Base-by-base conservation (phyloP, 2,888 invertebrate genomes). In the Auanema freiburgensis region DNA sequence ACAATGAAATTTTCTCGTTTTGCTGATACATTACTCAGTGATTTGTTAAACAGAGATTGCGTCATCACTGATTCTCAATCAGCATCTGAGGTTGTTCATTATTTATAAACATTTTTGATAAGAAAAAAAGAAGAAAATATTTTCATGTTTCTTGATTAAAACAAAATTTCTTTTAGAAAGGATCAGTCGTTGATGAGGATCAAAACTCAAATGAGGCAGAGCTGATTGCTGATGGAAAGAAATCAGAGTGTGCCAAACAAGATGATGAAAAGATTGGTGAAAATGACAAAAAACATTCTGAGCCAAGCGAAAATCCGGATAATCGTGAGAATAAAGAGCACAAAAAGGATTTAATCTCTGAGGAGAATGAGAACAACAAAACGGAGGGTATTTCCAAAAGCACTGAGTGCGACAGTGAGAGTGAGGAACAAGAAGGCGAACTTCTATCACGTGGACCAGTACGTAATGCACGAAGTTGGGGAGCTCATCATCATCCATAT, bases 381-480 rank as follows among this genome's bases (percentile, higher is more conserved):
- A n/a, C n/a, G 51, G 59, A 51, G 1, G 58, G 54, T 24, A 52
- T 44, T 8, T 53, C 46, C 51, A 44, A 57, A n/a, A 57, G 46
- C 23, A n/a, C 41, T 25, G 57, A 61, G n/a, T n/a, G n/a, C n/a
- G 44, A 46, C 25, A 62, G 4, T 33, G 67, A 70, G 33, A 53
- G 52, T 18, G 63, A 61, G 12, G 65, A 53, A 10, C 57, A 71
- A n/a, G 76, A 77, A 21, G 74, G 67, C 0, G 74, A 73, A 24
- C 66, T 82, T 43, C 58, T 83, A 10, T 75, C 81, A 8, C 77
- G 82, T 43, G 82, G 82, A 10, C 82, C 82, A 5, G 76, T 82
- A 16, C 69, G 76, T 44, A 71, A 73, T 55, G 70, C 68, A 1
- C 55, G 64, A 33, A 24, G 59, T 10, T 46, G 62, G 11, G 65